Conservation (phyloP, 2,797 vertebrate species). For the Denticeps clupeoides region DNA sequence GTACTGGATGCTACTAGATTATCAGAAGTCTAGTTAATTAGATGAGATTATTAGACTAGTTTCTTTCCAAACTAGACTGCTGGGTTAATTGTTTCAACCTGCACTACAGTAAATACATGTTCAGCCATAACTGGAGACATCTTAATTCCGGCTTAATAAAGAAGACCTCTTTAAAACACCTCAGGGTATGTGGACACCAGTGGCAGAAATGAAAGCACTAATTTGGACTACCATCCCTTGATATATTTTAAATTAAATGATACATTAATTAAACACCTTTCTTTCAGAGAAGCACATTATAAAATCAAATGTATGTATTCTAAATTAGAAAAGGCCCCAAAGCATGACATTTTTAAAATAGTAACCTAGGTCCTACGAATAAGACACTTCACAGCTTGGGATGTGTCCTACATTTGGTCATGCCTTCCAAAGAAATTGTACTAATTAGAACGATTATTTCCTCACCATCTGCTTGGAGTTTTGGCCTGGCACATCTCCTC, state of each 20-base stretch:
- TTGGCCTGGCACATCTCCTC: conserved; percentile 32
- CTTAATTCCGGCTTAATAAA: conserved; percentile 6
- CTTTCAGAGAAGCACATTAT: conserved; percentile 7
- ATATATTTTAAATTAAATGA: conserved; percentile 12
- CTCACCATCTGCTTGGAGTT: conserved; percentile 32
- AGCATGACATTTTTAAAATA: conserved; percentile 7
- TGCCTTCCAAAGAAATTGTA: conserved; percentile 33
- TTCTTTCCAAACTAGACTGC: too few relatives aligned
- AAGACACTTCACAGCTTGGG: conserved; percentile 29
- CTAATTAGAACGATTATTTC: conserved; percentile 31
- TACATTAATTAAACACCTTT: conserved; percentile 19
- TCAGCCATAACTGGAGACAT: too few relatives aligned
- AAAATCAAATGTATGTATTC: conserved; percentile 19
- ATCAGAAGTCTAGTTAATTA: too few relatives aligned
- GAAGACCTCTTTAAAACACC: conserved; percentile 11
- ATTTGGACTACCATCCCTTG: conserved; percentile 13
- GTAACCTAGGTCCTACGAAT: conserved; percentile 22
- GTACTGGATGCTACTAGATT: too few relatives aligned
- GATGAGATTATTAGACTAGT: too few relatives aligned
- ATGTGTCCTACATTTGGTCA: conserved; percentile 36
- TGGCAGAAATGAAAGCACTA: conserved; percentile 13
- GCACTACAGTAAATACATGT: neutral
- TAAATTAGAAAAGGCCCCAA: conserved; percentile 10
- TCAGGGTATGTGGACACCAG: conserved; percentile 11
- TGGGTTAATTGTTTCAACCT: neutral